Evolutionary conservation across 2,797 vertebrate species (phyloP).

Genomic region (Numenius phaeopus): DNA sequence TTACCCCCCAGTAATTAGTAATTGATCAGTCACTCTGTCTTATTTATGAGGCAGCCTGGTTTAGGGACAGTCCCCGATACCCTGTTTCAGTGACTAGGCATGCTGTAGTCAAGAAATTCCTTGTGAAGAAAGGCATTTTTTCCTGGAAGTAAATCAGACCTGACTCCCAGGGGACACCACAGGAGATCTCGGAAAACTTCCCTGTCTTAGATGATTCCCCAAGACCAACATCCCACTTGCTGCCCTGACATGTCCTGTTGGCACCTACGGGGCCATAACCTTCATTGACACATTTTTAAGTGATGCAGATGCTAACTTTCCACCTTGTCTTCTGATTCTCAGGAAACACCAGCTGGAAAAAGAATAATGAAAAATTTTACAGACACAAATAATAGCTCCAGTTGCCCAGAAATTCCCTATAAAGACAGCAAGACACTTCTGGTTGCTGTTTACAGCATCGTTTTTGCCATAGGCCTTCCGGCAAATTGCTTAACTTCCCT

Average conservation of each 20-base stretch:
- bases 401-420: slow-evolving; percentile 67
- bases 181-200: neutral
- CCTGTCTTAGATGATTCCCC: neutral
- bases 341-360: slow-evolving; percentile 32
- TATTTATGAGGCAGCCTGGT: neutral
- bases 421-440: slow-evolving; percentile 69
- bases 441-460: slow-evolving; percentile 82
- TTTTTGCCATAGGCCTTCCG: slow-evolving; percentile 85
- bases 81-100: neutral
- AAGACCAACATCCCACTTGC: neutral
- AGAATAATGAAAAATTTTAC: neutral
- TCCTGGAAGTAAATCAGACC: neutral
- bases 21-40: neutral
- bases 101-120: neutral
- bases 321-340: slow-evolving; percentile 23
- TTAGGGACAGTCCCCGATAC: neutral
- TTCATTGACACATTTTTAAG: neutral
- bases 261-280: neutral
- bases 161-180: neutral
- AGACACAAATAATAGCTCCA: fast-evolving
- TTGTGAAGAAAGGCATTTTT: neutral
- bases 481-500: slow-evolving; percentile 85
- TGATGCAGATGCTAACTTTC: neutral
- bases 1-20: no score
- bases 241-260: neutral